Evolutionary conservation across 2,888 invertebrate species (phyloP).

Genomic region (Xestia xanthographa): DNA sequence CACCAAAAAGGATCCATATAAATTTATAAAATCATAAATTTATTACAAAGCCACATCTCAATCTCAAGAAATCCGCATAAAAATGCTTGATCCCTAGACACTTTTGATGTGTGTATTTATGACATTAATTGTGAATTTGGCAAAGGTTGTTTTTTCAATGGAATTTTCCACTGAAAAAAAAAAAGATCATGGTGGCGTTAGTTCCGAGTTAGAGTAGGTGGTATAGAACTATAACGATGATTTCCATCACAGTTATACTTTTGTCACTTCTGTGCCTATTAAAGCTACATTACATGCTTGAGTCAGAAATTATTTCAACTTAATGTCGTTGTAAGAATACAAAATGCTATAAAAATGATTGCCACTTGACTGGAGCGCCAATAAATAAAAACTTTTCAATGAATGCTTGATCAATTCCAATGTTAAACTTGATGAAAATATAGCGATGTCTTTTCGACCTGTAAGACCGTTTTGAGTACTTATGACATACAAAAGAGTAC

Average conservation of each 20-base stretch:
- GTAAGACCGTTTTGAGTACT: not conserved
- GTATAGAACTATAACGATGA: not conserved
- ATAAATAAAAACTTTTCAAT: not conserved
- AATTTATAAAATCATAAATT: too few relatives aligned
- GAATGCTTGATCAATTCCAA: not conserved
- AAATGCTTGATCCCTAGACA: too few relatives aligned
- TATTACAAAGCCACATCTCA: too few relatives aligned
- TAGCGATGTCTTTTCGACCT: not conserved
- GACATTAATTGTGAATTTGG: not conserved
- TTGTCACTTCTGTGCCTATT: too few relatives aligned
- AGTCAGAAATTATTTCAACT: not conserved
- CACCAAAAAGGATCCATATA: too few relatives aligned
- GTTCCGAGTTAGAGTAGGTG: not conserved
- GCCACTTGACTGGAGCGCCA: not conserved
- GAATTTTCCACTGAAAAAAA: not conserved
- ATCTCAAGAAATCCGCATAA: too few relatives aligned
- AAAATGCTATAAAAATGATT: not conserved
- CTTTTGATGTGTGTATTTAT: too few relatives aligned
- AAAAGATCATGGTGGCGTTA: not conserved
- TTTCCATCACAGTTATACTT: too few relatives aligned
- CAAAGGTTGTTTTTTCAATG: not conserved
- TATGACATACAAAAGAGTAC: not conserved
- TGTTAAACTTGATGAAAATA: not conserved
- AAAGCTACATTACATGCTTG: too few relatives aligned
- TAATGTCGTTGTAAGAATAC: not conserved